phyloP scores from a whole-genome alignment of 92 coral and sea anemone species.

The Epizoanthus fatuus region DNA sequence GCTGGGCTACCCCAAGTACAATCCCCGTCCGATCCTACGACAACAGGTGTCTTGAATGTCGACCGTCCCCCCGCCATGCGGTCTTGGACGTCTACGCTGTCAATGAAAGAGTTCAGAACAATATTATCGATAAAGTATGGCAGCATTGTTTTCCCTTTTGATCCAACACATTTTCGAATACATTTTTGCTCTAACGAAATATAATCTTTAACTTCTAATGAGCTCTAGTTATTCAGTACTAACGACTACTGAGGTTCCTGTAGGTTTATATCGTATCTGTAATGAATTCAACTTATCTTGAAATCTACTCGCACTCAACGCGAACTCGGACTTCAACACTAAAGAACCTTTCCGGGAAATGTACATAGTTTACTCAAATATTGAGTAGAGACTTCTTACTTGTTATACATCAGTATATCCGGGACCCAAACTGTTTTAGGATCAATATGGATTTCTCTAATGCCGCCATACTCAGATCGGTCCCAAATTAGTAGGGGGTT shows the following conservation, averaged over 20 bases:
- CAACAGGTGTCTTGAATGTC: constrained; percentile 71
- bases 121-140: no score
- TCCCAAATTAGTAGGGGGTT: constrained; percentile 79
- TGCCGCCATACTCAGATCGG: constrained; percentile 62
- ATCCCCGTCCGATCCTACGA: constrained; percentile 65
- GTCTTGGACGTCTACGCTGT: constrained; percentile 75
- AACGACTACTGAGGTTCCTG: no score
- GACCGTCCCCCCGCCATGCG: constrained; percentile 82
- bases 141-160: neutral
- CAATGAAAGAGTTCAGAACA: no score
- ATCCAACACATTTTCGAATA: neutral
- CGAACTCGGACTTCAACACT: no score
- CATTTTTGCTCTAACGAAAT: no score
- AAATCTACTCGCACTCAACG: no score
- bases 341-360: no score
- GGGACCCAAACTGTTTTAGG: constrained; percentile 85
- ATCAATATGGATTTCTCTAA: constrained; percentile 54
- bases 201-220: no score
- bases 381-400: constrained; percentile 51
- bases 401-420: constrained; percentile 83
- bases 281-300: no score
- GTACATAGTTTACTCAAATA: neutral
- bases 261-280: no score
- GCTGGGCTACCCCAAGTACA: constrained; percentile 84
- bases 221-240: no score